Conservation (phyloP, 2,797 vertebrate genomes). For the Xenentodon cancila region DNA sequence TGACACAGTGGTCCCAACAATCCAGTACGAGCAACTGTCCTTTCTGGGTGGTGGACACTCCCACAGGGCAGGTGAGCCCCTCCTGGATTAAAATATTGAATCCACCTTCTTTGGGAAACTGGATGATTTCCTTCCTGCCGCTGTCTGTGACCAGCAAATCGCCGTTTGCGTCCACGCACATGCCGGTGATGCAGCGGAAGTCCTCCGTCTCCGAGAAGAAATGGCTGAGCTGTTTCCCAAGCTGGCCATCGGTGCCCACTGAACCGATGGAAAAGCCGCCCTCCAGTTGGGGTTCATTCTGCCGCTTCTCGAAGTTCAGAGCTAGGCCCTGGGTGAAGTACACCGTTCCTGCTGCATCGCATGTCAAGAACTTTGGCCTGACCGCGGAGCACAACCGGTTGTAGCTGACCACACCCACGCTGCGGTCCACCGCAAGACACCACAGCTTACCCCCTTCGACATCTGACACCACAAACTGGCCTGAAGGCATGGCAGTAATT, state of each 20-base stretch:
- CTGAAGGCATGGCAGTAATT: constrained; percentile 91
- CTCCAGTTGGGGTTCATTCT: constrained; percentile 94
- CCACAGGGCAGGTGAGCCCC: constrained; percentile 93
- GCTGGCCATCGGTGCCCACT: constrained; percentile 89
- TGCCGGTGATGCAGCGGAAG: constrained; percentile 97
- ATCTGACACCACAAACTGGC: constrained; percentile 96
- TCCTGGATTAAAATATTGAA: constrained; percentile 92
- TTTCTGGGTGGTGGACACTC: constrained; percentile 94
- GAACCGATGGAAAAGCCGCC: constrained; percentile 97
- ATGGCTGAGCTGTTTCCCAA: constrained; percentile 95
- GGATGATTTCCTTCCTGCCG: constrained; percentile 93
- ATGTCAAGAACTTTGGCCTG: constrained; percentile 96
- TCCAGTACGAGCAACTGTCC: constrained; percentile 96
- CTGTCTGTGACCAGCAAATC: constrained; percentile 96
- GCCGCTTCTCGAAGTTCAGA: constrained; percentile 93
- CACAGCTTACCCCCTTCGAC: constrained; percentile 97
- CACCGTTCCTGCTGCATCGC: constrained; percentile 90
- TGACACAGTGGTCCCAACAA: constrained; percentile 98
- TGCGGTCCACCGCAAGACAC: constrained; percentile 94
- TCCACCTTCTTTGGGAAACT: constrained; percentile 95
- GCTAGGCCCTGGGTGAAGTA: constrained; percentile 97
- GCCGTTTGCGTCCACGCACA: constrained; percentile 94
- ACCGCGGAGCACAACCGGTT: constrained; percentile 93
- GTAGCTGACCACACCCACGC: constrained; percentile 92
- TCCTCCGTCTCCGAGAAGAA: constrained; percentile 97